Percentiles rank a stretch among this genome's conserved stretches.
Conservation (phyloP, 2,797 vertebrate genomes). For the Artibeus jamaicensis region DNA sequence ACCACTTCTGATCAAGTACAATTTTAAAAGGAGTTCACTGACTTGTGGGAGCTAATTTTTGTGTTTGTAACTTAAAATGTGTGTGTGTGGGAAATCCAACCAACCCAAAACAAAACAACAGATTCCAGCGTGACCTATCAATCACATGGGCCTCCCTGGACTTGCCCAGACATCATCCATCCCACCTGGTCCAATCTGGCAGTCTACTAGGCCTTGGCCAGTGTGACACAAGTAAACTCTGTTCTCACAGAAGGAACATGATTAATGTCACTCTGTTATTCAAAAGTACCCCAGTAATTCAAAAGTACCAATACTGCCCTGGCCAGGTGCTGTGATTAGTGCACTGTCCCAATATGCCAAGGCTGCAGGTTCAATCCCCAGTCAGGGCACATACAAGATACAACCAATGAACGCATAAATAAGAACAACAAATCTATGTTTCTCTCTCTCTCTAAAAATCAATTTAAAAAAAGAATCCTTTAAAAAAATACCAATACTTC, state of each 20-base stretch:
- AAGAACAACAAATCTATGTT: background rate
- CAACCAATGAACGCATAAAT: background rate
- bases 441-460: background rate
- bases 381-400: background rate
- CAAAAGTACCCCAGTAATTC: background rate
- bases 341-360: background rate
- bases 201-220: background rate
- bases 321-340: background rate
- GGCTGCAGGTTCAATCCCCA: background rate
- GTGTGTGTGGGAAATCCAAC: background rate
- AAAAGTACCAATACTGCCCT: slow-evolving; percentile 16
- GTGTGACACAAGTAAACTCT: background rate
- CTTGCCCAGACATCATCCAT: slow-evolving; percentile 26
- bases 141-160: background rate
- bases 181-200: background rate
- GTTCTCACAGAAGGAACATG: background rate
- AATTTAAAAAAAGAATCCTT: background rate
- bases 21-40: slow-evolving; percentile 8
- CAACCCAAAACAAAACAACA: slow-evolving; percentile 36
- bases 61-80: slow-evolving; percentile 18
- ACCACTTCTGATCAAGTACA: background rate
- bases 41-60: background rate
- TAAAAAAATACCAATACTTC: slow-evolving; percentile 19
- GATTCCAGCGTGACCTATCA: background rate
- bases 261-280: background rate